A percentile compares a stretch with the other conserved stretches of the same genome.
Evolutionary conservation across 2,113 vertebrate species (phyloP).

Genomic region (Elephas maximus): DNA sequence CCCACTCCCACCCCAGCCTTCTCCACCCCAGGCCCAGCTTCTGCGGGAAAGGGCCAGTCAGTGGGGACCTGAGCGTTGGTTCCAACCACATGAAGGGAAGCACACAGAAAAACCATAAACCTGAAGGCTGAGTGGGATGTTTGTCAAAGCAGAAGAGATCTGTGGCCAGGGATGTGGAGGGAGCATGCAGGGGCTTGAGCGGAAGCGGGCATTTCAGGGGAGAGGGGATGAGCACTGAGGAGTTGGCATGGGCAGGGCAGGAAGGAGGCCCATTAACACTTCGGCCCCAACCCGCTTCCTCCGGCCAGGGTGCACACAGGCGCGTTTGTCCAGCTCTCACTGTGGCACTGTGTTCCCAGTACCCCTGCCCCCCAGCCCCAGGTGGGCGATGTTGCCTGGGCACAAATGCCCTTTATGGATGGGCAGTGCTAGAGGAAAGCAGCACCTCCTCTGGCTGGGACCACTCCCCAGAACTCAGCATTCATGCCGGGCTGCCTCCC

Average conservation of each 20-base stretch:
- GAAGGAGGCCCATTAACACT: slow-evolving; percentile 82
- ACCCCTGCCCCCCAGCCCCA: slow-evolving; percentile 62
- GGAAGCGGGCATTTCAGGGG: slow-evolving; percentile 62
- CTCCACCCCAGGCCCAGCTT: background rate
- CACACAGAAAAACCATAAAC: slow-evolving; percentile 66
- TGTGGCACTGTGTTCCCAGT: slow-evolving; percentile 75
- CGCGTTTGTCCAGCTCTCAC: slow-evolving; percentile 68
- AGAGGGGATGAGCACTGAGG: slow-evolving; percentile 59
- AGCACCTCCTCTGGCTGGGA: background rate
- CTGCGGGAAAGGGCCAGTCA: background rate
- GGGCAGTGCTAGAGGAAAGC: slow-evolving; percentile 58
- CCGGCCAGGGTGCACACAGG: slow-evolving; percentile 73
- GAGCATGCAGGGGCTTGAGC: background rate
- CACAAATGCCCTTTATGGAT: slow-evolving; percentile 79
- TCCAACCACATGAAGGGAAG: slow-evolving; percentile 75
- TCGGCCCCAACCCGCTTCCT: slow-evolving; percentile 62
- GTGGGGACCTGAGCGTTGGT: background rate
- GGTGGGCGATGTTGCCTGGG: slow-evolving; percentile 69
- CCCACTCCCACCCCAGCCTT: background rate
- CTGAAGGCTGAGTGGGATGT: slow-evolving; percentile 59
- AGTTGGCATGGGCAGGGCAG: slow-evolving; percentile 71
- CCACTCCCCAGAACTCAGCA: slow-evolving; percentile 37
- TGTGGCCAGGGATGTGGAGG: slow-evolving; percentile 48
- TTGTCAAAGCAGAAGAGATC: slow-evolving; percentile 74
- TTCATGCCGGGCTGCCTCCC: background rate